Percentiles rank a stretch among this genome's conserved stretches.
phyloP scores from a whole-genome alignment of 2,113 vertebrate species.

The Hemiscyllium ocellatum region DNA sequence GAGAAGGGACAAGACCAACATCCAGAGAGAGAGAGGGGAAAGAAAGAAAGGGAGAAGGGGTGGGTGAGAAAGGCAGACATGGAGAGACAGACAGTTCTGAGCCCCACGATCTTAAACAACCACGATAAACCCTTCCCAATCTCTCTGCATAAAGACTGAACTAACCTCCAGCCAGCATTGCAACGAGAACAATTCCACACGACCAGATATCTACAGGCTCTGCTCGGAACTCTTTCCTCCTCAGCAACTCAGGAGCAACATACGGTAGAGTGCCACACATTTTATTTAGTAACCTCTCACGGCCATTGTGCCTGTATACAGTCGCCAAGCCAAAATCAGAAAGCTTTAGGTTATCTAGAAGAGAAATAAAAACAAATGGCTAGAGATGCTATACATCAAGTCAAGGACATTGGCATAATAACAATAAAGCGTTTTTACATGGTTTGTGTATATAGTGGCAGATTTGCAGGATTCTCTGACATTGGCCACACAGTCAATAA shows the following conservation, averaged over 20 bases:
- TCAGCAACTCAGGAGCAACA: slow-evolving; percentile 85
- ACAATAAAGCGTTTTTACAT: background rate
- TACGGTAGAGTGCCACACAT: slow-evolving; percentile 91
- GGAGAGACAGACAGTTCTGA: background rate
- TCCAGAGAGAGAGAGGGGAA: background rate
- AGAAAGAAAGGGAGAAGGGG: background rate
- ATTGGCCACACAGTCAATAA: background rate
- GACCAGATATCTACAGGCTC: slow-evolving; percentile 91
- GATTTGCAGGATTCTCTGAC: background rate
- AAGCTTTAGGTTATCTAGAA: slow-evolving; percentile 85
- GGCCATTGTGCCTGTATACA: slow-evolving; percentile 80
- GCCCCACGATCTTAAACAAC: background rate
- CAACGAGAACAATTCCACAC: slow-evolving; percentile 88
- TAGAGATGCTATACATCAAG: background rate
- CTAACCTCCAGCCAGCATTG: slow-evolving; percentile 93
- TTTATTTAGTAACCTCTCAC: slow-evolving; percentile 71
- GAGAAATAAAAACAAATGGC: slow-evolving; percentile 10
- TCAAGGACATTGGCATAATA: background rate
- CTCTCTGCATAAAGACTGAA: background rate
- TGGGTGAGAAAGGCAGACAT: background rate
- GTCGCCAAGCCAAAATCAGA: slow-evolving; percentile 92
- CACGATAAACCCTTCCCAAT: background rate
- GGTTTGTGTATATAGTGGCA: background rate
- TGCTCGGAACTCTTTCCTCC: slow-evolving; percentile 70
- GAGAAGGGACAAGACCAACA: background rate